Base-by-base conservation (phyloP, 2,113 vertebrate genomes). In the Empidonax traillii region DNA sequence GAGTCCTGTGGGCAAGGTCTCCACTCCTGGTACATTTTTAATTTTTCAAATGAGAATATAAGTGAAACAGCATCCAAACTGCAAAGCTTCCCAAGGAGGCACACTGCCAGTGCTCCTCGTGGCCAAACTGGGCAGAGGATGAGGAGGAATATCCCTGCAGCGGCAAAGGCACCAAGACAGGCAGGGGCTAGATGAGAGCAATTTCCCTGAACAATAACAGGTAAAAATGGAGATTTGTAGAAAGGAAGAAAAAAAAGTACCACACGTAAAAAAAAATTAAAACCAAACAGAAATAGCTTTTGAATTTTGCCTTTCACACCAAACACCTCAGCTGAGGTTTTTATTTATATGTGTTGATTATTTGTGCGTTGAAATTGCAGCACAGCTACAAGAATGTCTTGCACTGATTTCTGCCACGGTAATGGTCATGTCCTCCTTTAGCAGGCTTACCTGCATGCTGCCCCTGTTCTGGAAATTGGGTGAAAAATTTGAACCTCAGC, bases 31-130 rank as follows among this genome's bases (percentile, higher is more conserved):
- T 68, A 82, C 28, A 68, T 43, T 77, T 63, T 77, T 33, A 56
- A 63, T 77, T 77, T 77, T 90, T 84, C 23, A 2, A 51, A 71
- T 56, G 41, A 71, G 83, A 84, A 49, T 71, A 28, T 37, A 71
- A 84, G 33, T 35, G 61, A 86, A 94, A 77, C 6, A 6, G 68
- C 74, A 90, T 90, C 78, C 92, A 76, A 87, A 86, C 37, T 44
- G 61, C 61, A 90, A 73, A 47, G 55, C 91, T 83, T 88, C 87
- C 65, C 61, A 15, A 3, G 0, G 20, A 86, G 75, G 58, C 71
- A 74, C 30, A 28, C 33, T 78, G 62, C 62, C 82, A 92, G 55
- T 2, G 3, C 17, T 87, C 33, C 58, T 47, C 1, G 0, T n/a
- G 66, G 44, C 53, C 66, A 76, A 30, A 39, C 1, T 53, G n/a